These are phyloP conservation scores for Tragelaphus scriptus DNA, from an alignment of 2,113 vertebrate genomes.

Conservation along the genomic window DNA sequence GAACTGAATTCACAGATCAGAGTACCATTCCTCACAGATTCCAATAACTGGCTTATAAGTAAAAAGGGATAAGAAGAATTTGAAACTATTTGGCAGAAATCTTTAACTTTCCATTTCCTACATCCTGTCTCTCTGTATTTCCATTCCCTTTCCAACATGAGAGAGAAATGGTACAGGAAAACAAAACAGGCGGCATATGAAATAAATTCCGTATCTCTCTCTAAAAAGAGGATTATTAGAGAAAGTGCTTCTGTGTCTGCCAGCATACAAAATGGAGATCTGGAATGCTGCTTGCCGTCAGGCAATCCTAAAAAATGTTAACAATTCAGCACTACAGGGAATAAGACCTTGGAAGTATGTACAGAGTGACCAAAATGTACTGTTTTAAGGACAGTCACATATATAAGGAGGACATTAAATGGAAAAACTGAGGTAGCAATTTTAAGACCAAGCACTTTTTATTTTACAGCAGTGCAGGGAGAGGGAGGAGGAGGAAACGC, in stretches of 20 bases:
- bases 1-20: not conserved
- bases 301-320: constrained; percentile 13
- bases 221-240: not conserved
- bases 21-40: not conserved
- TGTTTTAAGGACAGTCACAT: not conserved
- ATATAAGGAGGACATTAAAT: not conserved
- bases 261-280: constrained; percentile 35
- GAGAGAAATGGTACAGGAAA: not conserved
- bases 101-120: not conserved
- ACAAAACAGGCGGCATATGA: not conserved
- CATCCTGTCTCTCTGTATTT: not conserved
- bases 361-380: not conserved
- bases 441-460: not conserved
- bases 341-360: not conserved
- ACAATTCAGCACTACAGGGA: constrained; percentile 10
- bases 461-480: not conserved
- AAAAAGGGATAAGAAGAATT: constrained; percentile 24
- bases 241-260: not conserved
- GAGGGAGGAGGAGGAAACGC: not conserved
- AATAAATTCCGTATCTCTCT: not conserved
- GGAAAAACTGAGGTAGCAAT: not conserved
- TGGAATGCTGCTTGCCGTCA: constrained; percentile 1
- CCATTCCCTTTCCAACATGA: not conserved
- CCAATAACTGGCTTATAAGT: not conserved
- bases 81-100: constrained; percentile 26